Base-by-base conservation (phyloP, 2,888 invertebrate species). In the Stratiomys singularior region DNA sequence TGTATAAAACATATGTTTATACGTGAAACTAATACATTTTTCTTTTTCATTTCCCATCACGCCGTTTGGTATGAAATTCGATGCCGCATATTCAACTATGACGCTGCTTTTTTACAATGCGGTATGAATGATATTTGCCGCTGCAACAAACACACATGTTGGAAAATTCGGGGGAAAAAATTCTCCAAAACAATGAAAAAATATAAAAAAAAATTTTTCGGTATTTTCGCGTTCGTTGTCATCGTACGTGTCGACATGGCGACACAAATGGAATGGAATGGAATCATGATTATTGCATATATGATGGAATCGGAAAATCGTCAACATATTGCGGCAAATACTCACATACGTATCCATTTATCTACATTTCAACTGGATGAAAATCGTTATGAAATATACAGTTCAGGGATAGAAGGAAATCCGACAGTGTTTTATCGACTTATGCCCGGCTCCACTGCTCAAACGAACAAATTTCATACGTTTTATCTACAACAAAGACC, bases 331-430 rank as follows among this genome's bases (percentile, higher is more conserved):
- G 52, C 60, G 37, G 37, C 37, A 23, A 69, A 69, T 69, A 37
- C 5, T 30, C 21, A 30, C n/a, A 66, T 25, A 52, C 25, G 27
- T 47, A 7, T 37, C 37, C 37, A 5, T 37, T n/a, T n/a, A n/a
- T 37, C 37, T 37, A 37, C 37, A 37, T 28, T 64, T n/a, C 5
- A 64, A 28, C 27, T 30, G 30, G 76, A 64, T 64, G 27, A 64
- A 64, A 64, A 64, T n/a, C 64, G 1, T 28, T 28, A n/a, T 28
- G 28, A 18, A 25, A 66, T 92, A 37, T 37, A 37, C 37, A 96
- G 97, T 90, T 97, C 97, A 86, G 97, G 97, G 82, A 97, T 97
- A 88, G 96, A 96, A 87, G 96, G 96, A 88, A 97, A 96, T 88
- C 97, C 97, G 78, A 96, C 96, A 83, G 97, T 97, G 83, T 97